A percentile compares a stretch with the other conserved stretches of the same genome.
Conservation (phyloP, 2,797 vertebrate genomes). For the Tarsius wallacei region DNA sequence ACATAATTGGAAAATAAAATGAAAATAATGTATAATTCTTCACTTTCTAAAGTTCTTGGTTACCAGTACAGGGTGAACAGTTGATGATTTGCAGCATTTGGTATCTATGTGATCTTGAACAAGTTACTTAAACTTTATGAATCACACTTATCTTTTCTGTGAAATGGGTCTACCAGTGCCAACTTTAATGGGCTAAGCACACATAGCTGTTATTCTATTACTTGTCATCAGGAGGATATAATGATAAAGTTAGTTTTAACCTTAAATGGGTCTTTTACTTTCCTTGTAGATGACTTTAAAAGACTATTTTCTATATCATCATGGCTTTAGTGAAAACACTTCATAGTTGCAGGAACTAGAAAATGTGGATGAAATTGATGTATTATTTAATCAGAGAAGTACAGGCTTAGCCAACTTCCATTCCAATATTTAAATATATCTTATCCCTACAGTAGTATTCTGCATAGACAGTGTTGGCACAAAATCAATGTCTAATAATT, state of each 20-base stretch:
- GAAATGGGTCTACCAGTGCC: neutral
- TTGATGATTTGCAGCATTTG: neutral
- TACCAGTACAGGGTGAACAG: neutral
- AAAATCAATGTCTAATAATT: constrained; percentile 79
- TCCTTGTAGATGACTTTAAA: constrained; percentile 8
- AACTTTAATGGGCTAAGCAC: neutral
- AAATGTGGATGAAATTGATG: constrained; percentile 62
- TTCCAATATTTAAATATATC: constrained; percentile 77
- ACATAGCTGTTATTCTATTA: neutral
- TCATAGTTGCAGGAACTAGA: neutral
- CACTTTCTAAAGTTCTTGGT: neutral
- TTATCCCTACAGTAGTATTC: constrained; percentile 48
- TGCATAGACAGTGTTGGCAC: constrained; percentile 28
- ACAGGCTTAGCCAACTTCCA: constrained; percentile 62
- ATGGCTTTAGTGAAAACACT: constrained; percentile 45
- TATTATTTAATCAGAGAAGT: constrained; percentile 72
- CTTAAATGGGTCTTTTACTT: constrained; percentile 48
- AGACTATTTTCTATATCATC: neutral
- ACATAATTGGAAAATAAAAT: neutral
- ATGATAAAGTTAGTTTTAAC: neutral
- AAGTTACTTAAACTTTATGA: neutral
- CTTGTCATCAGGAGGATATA: neutral
- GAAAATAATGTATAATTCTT: neutral
- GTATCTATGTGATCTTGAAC: neutral
- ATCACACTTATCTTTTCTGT: neutral